phyloP scores from a whole-genome alignment of 2,113 vertebrate genomes.

The Rhineura floridana region DNA sequence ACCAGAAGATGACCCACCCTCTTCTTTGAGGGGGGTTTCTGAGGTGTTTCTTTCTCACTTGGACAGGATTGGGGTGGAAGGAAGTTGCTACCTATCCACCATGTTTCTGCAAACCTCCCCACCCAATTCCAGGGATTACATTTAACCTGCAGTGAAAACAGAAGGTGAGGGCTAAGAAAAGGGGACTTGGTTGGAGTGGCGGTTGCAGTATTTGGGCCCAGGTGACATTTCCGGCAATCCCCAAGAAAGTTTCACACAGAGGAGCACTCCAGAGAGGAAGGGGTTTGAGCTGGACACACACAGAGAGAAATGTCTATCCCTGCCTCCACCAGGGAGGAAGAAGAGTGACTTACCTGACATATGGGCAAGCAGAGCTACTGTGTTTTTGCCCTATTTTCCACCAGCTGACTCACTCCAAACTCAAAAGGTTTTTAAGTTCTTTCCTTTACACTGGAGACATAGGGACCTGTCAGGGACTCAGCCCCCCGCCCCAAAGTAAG shows the following conservation, averaged over 20 bases:
- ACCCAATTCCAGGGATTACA: conserved; percentile 74
- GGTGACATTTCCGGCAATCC: conserved; percentile 47
- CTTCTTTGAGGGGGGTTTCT: not conserved
- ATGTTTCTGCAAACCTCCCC: conserved; percentile 85
- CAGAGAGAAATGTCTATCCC: conserved; percentile 45
- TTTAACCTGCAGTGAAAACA: conserved; percentile 52
- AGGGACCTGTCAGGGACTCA: no score
- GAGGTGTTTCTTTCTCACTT: not conserved
- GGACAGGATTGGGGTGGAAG: conserved; percentile 51
- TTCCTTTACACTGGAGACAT: no score
- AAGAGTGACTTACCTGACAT: not conserved
- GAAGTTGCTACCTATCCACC: conserved; percentile 83
- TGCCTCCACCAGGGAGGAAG: conserved; percentile 56
- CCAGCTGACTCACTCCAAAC: not conserved
- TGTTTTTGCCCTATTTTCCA: not conserved
- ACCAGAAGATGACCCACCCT: no score
- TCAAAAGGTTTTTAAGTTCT: no score
- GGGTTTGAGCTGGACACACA: conserved; percentile 64
- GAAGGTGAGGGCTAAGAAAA: conserved; percentile 6
- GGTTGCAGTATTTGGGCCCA: conserved; percentile 20
- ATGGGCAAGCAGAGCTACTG: not conserved
- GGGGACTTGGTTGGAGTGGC: not conserved
- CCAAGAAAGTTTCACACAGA: conserved; percentile 47
- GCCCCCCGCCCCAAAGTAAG: no score
- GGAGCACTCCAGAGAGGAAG: conserved; percentile 53